These are phyloP conservation scores for Strix aluco DNA, from an alignment of 2,113 vertebrate species.

Conservation along the genomic window DNA sequence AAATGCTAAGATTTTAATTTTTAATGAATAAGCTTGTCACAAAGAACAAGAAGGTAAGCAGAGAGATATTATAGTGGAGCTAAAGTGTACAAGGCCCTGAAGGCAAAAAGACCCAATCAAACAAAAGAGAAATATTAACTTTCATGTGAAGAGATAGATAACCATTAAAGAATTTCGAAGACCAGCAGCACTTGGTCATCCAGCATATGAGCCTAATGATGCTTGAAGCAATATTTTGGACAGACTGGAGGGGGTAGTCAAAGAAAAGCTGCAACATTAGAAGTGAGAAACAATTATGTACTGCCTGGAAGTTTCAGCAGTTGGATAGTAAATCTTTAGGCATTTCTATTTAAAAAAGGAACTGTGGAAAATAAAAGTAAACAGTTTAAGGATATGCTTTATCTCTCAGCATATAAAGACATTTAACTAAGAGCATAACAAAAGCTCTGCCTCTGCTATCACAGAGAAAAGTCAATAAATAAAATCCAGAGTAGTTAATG, in stretches of 20 bases:
- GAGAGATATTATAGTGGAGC: background rate
- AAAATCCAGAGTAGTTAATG: conserved; percentile 12
- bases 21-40: background rate
- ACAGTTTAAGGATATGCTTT: background rate
- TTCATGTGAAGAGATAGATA: background rate
- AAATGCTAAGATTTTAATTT: background rate
- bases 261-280: background rate
- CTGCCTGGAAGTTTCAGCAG: background rate
- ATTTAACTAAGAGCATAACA: background rate
- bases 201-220: background rate
- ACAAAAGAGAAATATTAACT: background rate
- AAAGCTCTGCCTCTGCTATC: background rate
- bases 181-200: background rate
- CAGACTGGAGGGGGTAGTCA: background rate
- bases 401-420: background rate
- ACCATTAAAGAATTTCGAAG: background rate
- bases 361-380: background rate
- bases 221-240: background rate
- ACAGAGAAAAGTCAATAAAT: background rate
- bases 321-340: background rate
- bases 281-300: background rate
- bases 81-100: background rate
- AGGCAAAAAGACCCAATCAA: background rate
- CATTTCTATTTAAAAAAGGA: background rate
- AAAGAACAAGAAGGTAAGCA: background rate